A percentile compares a stretch with the other conserved stretches of the same genome.
Conservation (phyloP, 2,797 vertebrate genomes). For the Alca torda region DNA sequence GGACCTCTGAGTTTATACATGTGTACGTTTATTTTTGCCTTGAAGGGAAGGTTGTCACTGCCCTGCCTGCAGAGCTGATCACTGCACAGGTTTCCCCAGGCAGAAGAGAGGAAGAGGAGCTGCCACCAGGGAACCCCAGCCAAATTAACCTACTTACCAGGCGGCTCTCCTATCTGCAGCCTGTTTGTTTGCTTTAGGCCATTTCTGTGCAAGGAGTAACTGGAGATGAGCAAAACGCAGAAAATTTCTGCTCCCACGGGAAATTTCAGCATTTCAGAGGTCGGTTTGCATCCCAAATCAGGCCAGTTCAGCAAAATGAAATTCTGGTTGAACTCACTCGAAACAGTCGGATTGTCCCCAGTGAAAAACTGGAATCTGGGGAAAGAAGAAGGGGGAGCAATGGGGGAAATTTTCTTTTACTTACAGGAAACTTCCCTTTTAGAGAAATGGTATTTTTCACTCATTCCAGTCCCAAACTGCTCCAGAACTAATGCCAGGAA, state of each 20-base stretch:
- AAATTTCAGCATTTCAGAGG: conserved; percentile 22
- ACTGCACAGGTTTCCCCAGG: not conserved
- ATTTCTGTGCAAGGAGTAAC: not conserved
- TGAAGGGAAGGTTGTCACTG: not conserved
- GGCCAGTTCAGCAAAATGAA: conserved; percentile 25
- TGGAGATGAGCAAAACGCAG: not conserved
- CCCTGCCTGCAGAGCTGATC: not conserved
- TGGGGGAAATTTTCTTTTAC: not conserved
- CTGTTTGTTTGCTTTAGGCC: conserved; percentile 38
- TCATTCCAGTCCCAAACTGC: conserved; percentile 45
- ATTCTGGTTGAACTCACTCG: not conserved
- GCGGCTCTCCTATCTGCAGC: not conserved
- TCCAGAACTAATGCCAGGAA: conserved; percentile 57
- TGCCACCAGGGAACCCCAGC: not conserved
- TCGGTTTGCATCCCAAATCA: not conserved
- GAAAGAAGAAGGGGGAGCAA: not conserved
- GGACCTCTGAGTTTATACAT: not conserved
- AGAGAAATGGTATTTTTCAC: conserved; percentile 38
- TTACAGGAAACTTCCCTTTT: conserved; percentile 26
- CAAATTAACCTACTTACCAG: conserved; percentile 26
- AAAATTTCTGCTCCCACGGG: not conserved
- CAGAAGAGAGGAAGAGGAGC: conserved; percentile 1
- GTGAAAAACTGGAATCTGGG: not conserved
- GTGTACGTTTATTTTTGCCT: not conserved
- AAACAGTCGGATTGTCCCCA: not conserved